Evolutionary conservation across 2,888 invertebrate species (phyloP), one percentile per base, ranked within the genome.

Genomic region (Hypolimnas misippus): DNA sequence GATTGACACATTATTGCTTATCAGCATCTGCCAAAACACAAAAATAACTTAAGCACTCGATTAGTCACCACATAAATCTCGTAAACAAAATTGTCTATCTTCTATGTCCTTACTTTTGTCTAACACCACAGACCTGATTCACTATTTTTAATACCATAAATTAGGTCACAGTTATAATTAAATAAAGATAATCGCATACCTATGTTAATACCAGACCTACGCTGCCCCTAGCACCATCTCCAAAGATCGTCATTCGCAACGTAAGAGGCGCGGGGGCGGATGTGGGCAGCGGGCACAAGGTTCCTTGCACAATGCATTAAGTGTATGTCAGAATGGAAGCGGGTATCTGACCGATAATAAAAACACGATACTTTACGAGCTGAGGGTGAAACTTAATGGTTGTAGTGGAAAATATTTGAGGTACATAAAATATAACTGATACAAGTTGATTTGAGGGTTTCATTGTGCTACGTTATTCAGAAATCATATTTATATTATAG

Each of bases 261-360:
- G 75, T 73, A 76, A 75, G 71, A 72, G 76, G 76, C 68, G 80
- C 71, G 75, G 77, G 74, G 75, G 76, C 53, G 62, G 12, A 65
- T 58, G 87, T 87, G n/a, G n/a, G n/a, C n/a, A n/a, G n/a, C n/a
- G 77, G 88, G 87, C 65, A 76, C 81, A 81, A 84, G 86, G 86
- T 68, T 81, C 69, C 74, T 87, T 86, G 81, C 87, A 83, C 83
- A 86, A 87, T 70, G 71, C 81, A 75, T 51, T 69, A 74, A n/a
- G n/a, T 31, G 46, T 53, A 55, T 19, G 46, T 60, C 49, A 31
- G 21, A 60, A 40, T 44, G 59, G 7, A 25, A 55, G 55, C 51
- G 42, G 42, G 4, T 10, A 35, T 25, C 25, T 25, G 25, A 35
- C 8, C 25, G 21, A 21, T 40, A 14, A 35, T 25, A 25, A 25